Conservation (phyloP, 2,113 vertebrate species). For the Saguinus imperator region DNA sequence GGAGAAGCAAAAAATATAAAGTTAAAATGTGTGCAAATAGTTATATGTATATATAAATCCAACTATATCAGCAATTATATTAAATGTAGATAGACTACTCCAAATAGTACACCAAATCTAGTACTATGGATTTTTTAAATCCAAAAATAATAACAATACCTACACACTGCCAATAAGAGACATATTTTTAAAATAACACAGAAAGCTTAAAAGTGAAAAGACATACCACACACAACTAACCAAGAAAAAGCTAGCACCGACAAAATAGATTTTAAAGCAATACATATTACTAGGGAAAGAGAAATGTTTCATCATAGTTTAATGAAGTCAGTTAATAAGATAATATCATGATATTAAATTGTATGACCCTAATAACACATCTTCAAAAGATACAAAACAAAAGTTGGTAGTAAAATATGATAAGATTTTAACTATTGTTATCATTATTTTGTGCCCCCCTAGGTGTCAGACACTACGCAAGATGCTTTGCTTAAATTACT, state of each 20-base stretch:
- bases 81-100: background rate
- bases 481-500: background rate
- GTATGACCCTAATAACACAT: background rate
- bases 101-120: background rate
- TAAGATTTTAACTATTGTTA: background rate
- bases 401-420: background rate
- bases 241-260: background rate
- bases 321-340: background rate
- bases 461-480: background rate
- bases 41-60: background rate
- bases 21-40: background rate
- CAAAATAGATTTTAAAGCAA: conserved; percentile 23
- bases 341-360: background rate
- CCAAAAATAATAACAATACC: background rate
- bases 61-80: background rate
- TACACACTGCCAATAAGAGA: background rate
- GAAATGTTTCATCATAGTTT: background rate
- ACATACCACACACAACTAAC: background rate
- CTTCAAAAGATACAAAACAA: background rate
- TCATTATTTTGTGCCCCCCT: background rate
- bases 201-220: background rate
- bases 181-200: conserved; percentile 2
- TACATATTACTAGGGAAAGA: background rate
- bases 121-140: background rate
- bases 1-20: conserved; percentile 7